phyloP scores from a whole-genome alignment of 2,888 invertebrate genomes.

The Adineta ricciae region DNA sequence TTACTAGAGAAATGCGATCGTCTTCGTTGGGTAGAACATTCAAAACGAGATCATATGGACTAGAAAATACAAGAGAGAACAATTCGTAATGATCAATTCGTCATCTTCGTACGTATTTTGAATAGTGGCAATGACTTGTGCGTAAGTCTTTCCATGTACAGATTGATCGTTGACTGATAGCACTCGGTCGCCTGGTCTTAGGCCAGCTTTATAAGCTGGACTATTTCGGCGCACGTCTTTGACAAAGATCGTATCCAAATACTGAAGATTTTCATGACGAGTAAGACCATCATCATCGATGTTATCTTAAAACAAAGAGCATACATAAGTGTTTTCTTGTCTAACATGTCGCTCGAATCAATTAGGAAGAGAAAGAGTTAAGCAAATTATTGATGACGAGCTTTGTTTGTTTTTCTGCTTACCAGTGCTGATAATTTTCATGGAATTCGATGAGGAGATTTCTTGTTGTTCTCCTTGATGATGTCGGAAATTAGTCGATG shows the following conservation, averaged over 20 bases:
- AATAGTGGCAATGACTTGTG: constrained; percentile 77
- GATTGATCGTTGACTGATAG: constrained; percentile 81
- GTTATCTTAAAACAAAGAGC: background rate
- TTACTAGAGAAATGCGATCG: constrained; percentile 81
- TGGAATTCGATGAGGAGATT: background rate
- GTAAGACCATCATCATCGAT: background rate
- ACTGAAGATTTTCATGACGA: constrained; percentile 53
- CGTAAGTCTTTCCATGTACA: constrained; percentile 70
- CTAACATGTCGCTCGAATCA: background rate
- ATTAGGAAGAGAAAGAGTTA: background rate
- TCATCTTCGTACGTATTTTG: constrained; percentile 55
- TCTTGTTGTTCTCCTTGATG: constrained; percentile 3
- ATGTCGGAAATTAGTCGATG: background rate
- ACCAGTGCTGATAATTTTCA: background rate
- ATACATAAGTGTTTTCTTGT: background rate
- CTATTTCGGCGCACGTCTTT: constrained; percentile 76
- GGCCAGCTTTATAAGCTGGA: constrained; percentile 74
- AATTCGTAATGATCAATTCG: background rate
- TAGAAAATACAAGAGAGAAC: constrained; percentile 48
- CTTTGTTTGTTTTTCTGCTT: background rate
- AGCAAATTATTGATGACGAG: background rate
- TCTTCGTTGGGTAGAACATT: constrained; percentile 86
- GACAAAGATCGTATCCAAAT: constrained; percentile 94
- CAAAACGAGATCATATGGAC: constrained; percentile 67
- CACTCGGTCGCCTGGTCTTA: constrained; percentile 71